Evolutionary conservation across 1,140 invertebrate species (phyloP).

Genomic region (Pteromalus puparum): DNA sequence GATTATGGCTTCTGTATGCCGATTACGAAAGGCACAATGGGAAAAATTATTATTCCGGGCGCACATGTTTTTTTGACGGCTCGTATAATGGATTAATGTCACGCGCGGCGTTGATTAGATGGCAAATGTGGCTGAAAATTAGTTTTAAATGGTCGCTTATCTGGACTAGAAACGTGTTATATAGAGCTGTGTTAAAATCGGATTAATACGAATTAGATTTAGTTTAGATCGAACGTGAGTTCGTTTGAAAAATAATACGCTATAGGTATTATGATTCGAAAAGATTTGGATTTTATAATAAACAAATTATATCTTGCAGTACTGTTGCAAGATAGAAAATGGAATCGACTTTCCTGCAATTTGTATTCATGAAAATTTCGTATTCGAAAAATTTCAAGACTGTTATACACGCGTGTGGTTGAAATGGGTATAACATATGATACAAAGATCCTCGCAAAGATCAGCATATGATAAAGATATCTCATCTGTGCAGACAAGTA

Average conservation of each 20-base stretch:
- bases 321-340: no score
- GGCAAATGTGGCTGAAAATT: constrained; percentile 5
- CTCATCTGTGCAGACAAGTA: neutral
- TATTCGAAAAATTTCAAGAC: neutral
- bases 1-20: constrained; percentile 6
- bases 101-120: constrained; percentile 22
- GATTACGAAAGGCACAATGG: neutral
- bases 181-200: no score
- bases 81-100: neutral
- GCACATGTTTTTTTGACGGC: neutral
- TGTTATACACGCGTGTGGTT: no score
- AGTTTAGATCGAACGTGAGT: neutral
- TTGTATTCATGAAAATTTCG: neutral
- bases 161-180: neutral
- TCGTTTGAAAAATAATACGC: neutral
- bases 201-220: neutral
- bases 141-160: neutral
- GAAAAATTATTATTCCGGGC: constrained; percentile 29
- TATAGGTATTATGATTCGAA: no score
- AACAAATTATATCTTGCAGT: no score
- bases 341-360: no score
- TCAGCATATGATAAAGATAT: no score
- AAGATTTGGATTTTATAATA: no score
- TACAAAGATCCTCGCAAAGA: no score
- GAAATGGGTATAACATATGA: no score